Evolutionary conservation across 2,113 vertebrate species (phyloP).

Genomic region (Ahaetulla prasina): DNA sequence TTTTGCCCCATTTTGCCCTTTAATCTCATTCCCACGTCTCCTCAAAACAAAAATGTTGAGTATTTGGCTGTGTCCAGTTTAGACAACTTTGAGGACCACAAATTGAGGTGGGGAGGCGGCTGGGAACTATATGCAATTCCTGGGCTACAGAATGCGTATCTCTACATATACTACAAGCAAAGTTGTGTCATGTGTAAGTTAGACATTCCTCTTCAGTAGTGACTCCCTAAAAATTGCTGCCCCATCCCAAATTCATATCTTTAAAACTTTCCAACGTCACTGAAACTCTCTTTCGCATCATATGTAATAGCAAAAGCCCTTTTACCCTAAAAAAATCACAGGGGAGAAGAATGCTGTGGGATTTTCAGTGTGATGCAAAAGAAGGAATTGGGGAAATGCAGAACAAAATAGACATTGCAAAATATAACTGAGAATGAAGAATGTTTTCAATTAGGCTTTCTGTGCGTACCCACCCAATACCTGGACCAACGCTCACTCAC

Average conservation of each 20-base stretch:
- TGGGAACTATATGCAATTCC: neutral
- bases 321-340: neutral
- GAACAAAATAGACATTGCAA: neutral
- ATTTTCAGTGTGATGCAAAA: neutral
- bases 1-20: too few relatives aligned
- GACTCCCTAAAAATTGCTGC: neutral
- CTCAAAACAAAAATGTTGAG: too few relatives aligned
- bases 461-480: neutral
- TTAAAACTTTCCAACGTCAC: neutral
- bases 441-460: neutral
- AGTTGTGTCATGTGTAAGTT: too few relatives aligned
- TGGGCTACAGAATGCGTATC: too few relatives aligned
- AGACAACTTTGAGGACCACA: too few relatives aligned
- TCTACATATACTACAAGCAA: too few relatives aligned
- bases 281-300: neutral
- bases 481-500: slow-evolving; percentile 1
- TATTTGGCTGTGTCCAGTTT: neutral
- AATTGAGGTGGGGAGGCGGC: too few relatives aligned
- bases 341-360: neutral
- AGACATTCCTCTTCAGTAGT: too few relatives aligned
- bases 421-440: neutral
- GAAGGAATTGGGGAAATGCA: neutral
- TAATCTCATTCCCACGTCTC: too few relatives aligned
- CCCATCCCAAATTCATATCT: too few relatives aligned
- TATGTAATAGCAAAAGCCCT: neutral